These are phyloP conservation scores for Mus spretus DNA, from an alignment of 2,797 vertebrate species.

Conservation along the genomic window DNA sequence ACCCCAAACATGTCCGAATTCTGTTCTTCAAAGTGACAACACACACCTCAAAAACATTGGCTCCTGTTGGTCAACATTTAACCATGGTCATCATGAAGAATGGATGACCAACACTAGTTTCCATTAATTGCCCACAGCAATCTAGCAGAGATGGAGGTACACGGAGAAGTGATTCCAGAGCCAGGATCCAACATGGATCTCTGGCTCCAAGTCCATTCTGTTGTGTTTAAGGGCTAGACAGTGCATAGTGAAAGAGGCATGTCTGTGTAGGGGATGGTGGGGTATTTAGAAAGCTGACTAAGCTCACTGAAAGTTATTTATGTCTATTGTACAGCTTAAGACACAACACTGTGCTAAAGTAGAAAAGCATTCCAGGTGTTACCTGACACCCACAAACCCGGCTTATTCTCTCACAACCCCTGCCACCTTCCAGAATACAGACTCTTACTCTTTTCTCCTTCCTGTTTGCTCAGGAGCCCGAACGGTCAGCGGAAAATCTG, in stretches of 20 bases:
- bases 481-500: background rate
- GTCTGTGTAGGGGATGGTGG: background rate
- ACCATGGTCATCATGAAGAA: background rate
- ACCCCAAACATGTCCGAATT: constrained; percentile 18
- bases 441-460: background rate
- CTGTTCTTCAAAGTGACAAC: constrained; percentile 2
- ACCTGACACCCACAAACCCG: background rate
- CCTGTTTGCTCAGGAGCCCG: background rate
- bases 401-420: constrained; percentile 5
- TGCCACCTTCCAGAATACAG: background rate
- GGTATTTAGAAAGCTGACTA: background rate
- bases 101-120: background rate
- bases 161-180: background rate
- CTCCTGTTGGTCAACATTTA: background rate
- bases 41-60: background rate
- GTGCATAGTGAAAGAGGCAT: background rate
- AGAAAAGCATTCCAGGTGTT: background rate
- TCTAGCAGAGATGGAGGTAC: background rate
- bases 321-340: constrained; percentile 16
- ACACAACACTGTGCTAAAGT: background rate
- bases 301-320: background rate
- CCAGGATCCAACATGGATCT: background rate
- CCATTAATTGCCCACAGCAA: background rate
- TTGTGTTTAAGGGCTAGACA: background rate
- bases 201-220: background rate